Percentiles rank a stretch among this genome's conserved stretches.
Conservation (phyloP, 37 sponge, comb jelly and placozoan species). For the Haliclona indistincta region DNA sequence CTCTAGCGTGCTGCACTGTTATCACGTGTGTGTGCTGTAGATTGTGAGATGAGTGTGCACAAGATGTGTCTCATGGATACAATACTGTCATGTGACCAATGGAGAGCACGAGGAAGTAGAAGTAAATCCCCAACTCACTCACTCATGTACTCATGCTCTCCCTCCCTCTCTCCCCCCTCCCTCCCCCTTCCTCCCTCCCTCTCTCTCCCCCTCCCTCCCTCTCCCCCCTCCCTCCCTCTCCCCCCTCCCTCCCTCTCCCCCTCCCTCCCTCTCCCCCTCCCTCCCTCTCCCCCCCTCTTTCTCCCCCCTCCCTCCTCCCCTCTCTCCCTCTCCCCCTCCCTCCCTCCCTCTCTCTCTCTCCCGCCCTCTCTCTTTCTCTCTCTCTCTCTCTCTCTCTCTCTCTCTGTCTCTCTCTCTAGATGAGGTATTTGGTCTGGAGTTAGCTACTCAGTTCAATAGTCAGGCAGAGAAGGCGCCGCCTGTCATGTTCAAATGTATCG, state of each 20-base stretch:
- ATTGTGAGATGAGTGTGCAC: constrained; percentile 39
- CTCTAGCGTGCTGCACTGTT: background rate
- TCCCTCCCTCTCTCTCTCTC: background rate
- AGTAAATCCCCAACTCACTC: background rate
- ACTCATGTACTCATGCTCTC: background rate
- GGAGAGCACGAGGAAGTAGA: constrained; percentile 13
- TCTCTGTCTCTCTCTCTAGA: constrained; percentile 9
- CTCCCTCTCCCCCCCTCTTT: too few relatives aligned
- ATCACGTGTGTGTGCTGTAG: background rate
- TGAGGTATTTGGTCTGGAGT: constrained; percentile 55
- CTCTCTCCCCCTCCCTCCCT: background rate
- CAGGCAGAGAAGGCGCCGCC: constrained; percentile 37
- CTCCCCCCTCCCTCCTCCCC: too few relatives aligned
- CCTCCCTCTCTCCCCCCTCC: background rate
- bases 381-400: constrained; percentile 19
- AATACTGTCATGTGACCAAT: constrained; percentile 54
- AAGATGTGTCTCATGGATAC: constrained; percentile 67
- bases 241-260: background rate
- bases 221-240: background rate
- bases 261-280: background rate
- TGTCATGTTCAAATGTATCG: constrained; percentile 73
- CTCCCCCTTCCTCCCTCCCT: background rate
- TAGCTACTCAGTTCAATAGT: constrained; percentile 49
- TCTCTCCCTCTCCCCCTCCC: background rate
- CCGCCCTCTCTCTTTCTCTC: background rate